Conservation (phyloP, 2,888 invertebrate genomes). For the Synanthedon tipuliformis region DNA sequence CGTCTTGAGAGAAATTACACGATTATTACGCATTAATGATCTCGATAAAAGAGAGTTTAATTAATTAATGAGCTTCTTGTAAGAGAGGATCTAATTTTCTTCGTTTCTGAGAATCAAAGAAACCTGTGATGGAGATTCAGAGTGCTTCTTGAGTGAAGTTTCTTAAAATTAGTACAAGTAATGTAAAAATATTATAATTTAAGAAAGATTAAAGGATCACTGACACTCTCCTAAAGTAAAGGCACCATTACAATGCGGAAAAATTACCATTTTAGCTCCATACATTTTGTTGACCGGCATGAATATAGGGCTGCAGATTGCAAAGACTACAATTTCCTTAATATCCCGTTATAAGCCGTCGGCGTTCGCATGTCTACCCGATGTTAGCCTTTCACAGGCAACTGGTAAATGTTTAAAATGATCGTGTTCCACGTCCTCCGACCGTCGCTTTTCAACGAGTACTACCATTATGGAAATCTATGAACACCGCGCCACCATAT, state of each 20-base stretch:
- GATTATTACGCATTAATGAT: too few species aligned
- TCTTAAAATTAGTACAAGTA: too few species aligned
- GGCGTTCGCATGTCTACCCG: conserved; percentile 23
- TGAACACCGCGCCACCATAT: not conserved
- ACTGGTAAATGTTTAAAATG: conserved; percentile 27
- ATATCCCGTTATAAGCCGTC: conserved; percentile 14
- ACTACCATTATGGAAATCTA: not conserved
- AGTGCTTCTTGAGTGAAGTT: too few species aligned
- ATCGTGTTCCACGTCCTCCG: conserved; percentile 13
- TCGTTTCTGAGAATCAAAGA: too few species aligned
- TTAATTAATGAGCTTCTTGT: too few species aligned
- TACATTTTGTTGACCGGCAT: conserved; percentile 1
- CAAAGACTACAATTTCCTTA: conserved; percentile 2
- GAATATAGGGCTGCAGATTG: not conserved
- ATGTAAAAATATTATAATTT: too few species aligned
- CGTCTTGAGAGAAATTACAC: too few species aligned
- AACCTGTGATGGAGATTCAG: too few species aligned
- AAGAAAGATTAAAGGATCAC: too few species aligned
- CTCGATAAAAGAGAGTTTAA: too few species aligned
- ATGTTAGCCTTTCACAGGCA: conserved; percentile 16
- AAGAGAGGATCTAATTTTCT: too few species aligned
- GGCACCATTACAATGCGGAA: not conserved
- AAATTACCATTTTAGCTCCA: conserved; percentile 1
- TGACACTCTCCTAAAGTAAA: too few species aligned
- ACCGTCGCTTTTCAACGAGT: not conserved